Base-by-base conservation (phyloP, 1,140 invertebrate species). In the Tetraneura akinire region DNA sequence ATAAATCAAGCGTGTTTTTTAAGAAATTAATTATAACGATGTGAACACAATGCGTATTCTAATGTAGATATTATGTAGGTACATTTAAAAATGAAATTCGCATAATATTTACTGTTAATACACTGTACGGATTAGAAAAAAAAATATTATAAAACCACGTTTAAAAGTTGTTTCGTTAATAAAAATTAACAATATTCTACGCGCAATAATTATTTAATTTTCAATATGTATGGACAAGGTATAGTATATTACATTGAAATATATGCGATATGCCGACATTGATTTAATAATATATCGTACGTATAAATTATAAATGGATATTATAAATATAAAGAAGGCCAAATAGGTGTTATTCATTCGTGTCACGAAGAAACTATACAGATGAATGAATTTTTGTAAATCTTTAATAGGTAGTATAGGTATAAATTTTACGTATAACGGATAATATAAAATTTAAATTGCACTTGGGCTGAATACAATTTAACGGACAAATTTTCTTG, bases 321-420 rank as follows among this genome's bases (percentile, higher is more conserved):
- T 37, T 37, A 37, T 37, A 37, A 13, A 21, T 21, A 21, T 42
- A 42, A 66, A 66, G 18, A 57, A 57, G 66, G 66, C 45, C 66
- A 47, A 16, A 47, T 21, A n/a, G 23, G 66, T 21, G 45, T 68
- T 26, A 47, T 68, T 68, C 5, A 68, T 68, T 68, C 66, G 16
- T 16, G 66, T 47, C 21, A 47, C 66, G 66, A 23, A 47, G 16
- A 47, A 47, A n/a, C n/a, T n/a, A n/a, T n/a, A 23, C 21, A 45
- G 6, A 47, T 23, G 66, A 68, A 68, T 47, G 66, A 47, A 45
- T 47, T 21, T n/a, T 68, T 26, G 37, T 45, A 14, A 42, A 66
- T 42, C 21, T 21, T 26, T 45, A n/a, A n/a, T n/a, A n/a, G n/a
- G n/a, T n/a, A n/a, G n/a, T n/a, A n/a, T n/a, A 68, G n/a, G 16